A percentile compares a stretch with the other conserved stretches of the same genome.
Conservation (phyloP, 2,113 vertebrate species). For the Peromyscus californicus region DNA sequence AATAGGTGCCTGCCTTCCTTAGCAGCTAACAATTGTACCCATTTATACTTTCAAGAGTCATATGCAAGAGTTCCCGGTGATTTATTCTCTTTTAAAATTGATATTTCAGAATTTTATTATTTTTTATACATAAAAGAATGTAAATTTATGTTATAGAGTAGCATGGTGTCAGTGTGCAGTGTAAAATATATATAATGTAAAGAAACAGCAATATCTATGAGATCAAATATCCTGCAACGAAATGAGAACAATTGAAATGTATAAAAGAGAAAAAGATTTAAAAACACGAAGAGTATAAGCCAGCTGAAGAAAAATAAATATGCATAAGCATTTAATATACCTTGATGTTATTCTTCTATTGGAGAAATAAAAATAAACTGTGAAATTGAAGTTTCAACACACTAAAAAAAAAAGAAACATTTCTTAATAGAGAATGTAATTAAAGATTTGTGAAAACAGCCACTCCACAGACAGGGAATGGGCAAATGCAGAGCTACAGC, state of each 20-base stretch:
- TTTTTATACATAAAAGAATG: background rate
- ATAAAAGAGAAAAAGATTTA: background rate
- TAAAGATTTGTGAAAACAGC: background rate
- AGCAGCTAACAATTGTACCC: background rate
- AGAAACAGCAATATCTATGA: background rate
- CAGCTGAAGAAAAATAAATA: background rate
- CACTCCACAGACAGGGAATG: background rate
- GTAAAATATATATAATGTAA: background rate
- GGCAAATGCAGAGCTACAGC: background rate
- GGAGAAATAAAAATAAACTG: background rate
- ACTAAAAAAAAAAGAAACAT: background rate
- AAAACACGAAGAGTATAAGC: background rate
- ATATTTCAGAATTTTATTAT: background rate
- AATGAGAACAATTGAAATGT: background rate
- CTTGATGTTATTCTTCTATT: background rate
- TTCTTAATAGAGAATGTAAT: background rate
- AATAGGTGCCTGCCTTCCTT: background rate
- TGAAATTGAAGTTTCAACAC: background rate
- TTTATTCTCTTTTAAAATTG: background rate
- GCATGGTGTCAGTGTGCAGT: background rate
- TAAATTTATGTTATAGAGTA: background rate
- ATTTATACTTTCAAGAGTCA: background rate
- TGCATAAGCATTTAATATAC: background rate
- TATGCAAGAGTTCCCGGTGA: background rate
- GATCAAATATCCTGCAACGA: background rate